These are phyloP conservation scores for Miichthys miiuy DNA, from an alignment of 2,797 vertebrate genomes.

Conservation along the genomic window DNA sequence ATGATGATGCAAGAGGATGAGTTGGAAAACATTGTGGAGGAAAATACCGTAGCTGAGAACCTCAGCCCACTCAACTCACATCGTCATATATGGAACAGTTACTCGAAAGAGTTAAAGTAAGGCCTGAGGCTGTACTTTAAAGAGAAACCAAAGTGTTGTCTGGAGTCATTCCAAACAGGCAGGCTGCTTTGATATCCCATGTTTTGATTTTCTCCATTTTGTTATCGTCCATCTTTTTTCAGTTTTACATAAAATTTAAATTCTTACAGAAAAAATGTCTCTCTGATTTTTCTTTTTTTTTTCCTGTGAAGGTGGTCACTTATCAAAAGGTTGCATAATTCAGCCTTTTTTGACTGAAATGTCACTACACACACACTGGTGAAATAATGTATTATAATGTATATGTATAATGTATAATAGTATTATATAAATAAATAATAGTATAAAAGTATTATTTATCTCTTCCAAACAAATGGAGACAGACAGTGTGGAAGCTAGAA, in stretches of 20 bases:
- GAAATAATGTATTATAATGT: no score
- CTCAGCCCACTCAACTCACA: slow-evolving; percentile 53
- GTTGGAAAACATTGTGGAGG: slow-evolving; percentile 45
- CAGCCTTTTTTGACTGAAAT: slow-evolving; percentile 15
- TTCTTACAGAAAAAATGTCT: slow-evolving; percentile 11
- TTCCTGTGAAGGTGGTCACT: slow-evolving; percentile 13
- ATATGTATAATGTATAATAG: no score
- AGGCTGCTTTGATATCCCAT: slow-evolving; percentile 61
- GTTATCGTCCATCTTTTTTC: slow-evolving; percentile 34
- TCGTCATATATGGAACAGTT: slow-evolving; percentile 54
- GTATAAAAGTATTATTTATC: neutral
- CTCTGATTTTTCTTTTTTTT: no score
- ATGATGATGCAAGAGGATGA: slow-evolving; percentile 59
- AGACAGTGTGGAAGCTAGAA: neutral
- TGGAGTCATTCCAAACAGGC: slow-evolving; percentile 68
- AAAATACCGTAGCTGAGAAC: slow-evolving; percentile 51
- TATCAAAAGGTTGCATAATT: slow-evolving; percentile 12
- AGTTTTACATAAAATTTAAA: slow-evolving; percentile 12
- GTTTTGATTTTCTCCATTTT: slow-evolving; percentile 50
- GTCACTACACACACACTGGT: neutral
- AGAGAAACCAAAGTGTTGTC: slow-evolving; percentile 64
- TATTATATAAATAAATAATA: no score
- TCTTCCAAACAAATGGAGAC: neutral
- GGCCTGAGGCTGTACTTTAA: slow-evolving; percentile 66
- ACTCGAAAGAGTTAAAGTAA: slow-evolving; percentile 64